A percentile compares a stretch with the other conserved stretches of the same genome.
phyloP scores from a whole-genome alignment of 1,140 invertebrate species.

The Helicoverpa armigera region DNA sequence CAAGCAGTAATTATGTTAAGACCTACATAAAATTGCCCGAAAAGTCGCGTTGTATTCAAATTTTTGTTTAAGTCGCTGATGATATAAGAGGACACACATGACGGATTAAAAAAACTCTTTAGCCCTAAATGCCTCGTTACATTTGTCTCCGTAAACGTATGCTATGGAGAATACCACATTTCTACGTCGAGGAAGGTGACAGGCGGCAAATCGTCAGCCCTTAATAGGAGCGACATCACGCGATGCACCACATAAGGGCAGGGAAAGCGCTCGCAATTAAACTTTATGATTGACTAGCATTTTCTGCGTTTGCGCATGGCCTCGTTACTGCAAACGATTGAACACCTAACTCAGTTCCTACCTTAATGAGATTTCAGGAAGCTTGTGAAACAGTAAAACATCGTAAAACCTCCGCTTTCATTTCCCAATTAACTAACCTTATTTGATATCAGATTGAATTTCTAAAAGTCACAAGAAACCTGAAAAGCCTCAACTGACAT shows the following conservation, averaged over 20 bases:
- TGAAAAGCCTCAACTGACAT: neutral
- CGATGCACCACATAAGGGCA: conserved; percentile 62
- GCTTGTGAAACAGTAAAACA: too few relatives aligned
- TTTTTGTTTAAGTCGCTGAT: neutral
- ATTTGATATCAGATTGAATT: conserved; percentile 16
- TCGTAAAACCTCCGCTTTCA: neutral
- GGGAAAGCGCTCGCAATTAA: conserved; percentile 73
- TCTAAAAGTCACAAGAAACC: neutral
- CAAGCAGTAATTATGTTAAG: neutral
- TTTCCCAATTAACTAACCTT: neutral
- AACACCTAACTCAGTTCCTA: neutral
- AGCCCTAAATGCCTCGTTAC: conserved; percentile 20
- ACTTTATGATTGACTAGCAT: conserved; percentile 71
- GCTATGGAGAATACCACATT: conserved; percentile 49
- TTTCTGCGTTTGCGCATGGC: conserved; percentile 57
- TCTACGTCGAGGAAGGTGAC: conserved; percentile 51
- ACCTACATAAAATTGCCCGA: too few relatives aligned
- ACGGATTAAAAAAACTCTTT: neutral
- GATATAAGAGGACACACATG: neutral
- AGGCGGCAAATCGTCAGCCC: conserved; percentile 63
- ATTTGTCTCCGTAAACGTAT: conserved; percentile 33
- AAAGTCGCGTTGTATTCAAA: neutral
- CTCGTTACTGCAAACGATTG: neutral
- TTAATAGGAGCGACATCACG: conserved; percentile 72
- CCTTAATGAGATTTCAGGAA: too few relatives aligned